phyloP scores from a whole-genome alignment of 2,888 invertebrate genomes.

The Cataglyphis cursor region DNA sequence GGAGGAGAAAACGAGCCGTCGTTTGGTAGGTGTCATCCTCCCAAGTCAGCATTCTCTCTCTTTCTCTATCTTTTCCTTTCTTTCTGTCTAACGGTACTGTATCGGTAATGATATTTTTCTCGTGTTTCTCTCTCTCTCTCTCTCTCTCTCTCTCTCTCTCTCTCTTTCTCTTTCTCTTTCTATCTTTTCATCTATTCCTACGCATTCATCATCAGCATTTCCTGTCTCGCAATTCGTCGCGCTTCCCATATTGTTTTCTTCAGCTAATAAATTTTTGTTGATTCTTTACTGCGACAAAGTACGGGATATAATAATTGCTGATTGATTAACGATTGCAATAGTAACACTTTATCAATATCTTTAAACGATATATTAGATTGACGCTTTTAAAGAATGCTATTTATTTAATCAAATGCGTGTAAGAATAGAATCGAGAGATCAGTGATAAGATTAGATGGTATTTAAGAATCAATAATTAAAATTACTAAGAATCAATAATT shows the following conservation, averaged over 20 bases:
- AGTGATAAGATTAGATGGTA: not conserved
- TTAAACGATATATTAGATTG: not conserved
- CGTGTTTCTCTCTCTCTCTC: not conserved
- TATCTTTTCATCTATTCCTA: constrained; percentile 52
- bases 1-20: constrained; percentile 90
- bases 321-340: not conserved
- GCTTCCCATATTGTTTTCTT: constrained; percentile 15
- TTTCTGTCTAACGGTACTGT: constrained; percentile 34
- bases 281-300: constrained; percentile 3
- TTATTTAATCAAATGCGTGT: not conserved
- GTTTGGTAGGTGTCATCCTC: constrained; percentile 90
- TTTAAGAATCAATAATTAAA: not conserved
- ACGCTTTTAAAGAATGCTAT: not conserved
- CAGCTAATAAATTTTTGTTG: not conserved
- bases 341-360: not conserved
- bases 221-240: constrained; percentile 11
- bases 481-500: not conserved
- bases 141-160: no score
- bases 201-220: constrained; percentile 5
- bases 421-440: not conserved
- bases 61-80: constrained; percentile 46
- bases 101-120: constrained; percentile 11
- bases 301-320: not conserved
- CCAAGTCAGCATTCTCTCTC: constrained; percentile 70
- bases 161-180: constrained; percentile 49